Evolutionary conservation across 2,888 invertebrate species (phyloP).

Genomic region (Tiliacea citrago): DNA sequence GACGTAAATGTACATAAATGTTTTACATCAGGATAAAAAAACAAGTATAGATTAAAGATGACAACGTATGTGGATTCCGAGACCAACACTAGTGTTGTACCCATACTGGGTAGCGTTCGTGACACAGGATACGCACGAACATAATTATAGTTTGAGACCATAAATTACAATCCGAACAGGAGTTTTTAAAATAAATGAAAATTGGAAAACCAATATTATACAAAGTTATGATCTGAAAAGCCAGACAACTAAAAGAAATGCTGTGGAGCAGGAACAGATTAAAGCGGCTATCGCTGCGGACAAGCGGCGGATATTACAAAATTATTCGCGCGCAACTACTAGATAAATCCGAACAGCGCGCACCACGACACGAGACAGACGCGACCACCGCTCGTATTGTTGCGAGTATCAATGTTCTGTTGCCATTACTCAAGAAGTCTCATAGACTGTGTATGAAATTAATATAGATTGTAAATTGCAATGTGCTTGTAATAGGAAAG

Average conservation of each 20-base stretch:
- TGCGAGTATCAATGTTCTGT: not conserved
- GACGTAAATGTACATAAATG: too few species aligned
- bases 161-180: too few species aligned
- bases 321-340: slow-evolving; percentile 31
- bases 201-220: not conserved
- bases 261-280: slow-evolving; percentile 34
- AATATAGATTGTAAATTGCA: slow-evolving; percentile 9
- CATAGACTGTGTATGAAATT: slow-evolving; percentile 4
- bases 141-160: not conserved
- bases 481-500: not conserved
- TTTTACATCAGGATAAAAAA: too few species aligned
- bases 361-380: slow-evolving; percentile 19
- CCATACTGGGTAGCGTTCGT: too few species aligned
- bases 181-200: not conserved
- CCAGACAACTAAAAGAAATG: not conserved
- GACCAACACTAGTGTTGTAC: too few species aligned
- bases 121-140: too few species aligned
- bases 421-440: slow-evolving; percentile 7
- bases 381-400: not conserved
- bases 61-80: too few species aligned
- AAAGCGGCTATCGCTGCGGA: slow-evolving; percentile 12
- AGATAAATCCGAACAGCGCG: slow-evolving; percentile 18
- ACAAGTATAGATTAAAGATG: too few species aligned
- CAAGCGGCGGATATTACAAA: slow-evolving; percentile 44
- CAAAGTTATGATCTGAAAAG: not conserved